Conservation (phyloP, 2,113 vertebrate species). For the Anthoscopus minutus region DNA sequence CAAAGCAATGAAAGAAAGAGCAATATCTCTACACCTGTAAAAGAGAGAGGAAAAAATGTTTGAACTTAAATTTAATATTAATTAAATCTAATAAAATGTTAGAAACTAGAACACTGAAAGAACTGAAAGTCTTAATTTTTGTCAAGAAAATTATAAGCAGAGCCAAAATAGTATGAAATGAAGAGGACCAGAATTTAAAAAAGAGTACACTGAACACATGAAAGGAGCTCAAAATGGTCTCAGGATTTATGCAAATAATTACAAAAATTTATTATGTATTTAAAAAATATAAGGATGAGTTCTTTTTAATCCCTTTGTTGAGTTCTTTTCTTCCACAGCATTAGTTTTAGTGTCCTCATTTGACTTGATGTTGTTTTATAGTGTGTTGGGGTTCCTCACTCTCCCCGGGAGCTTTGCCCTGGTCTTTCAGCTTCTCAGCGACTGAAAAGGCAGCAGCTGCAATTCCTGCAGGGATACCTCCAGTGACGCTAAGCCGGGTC, state of each 20-base stretch:
- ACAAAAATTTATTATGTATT: not conserved
- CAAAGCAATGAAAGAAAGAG: not conserved
- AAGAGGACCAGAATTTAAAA: not conserved
- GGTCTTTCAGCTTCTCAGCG: too few species aligned
- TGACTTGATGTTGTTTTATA: not conserved
- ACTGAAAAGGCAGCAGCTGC: too few species aligned
- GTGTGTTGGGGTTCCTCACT: too few species aligned
- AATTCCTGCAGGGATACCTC: too few species aligned
- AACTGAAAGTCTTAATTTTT: not conserved
- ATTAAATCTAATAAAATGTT: not conserved
- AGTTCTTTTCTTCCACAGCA: not conserved
- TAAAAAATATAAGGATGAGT: not conserved
- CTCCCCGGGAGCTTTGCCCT: too few species aligned
- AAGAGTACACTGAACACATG: not conserved
- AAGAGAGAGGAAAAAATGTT: not conserved
- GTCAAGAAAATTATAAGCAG: not conserved
- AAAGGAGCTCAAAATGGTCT: not conserved
- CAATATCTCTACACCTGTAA: not conserved
- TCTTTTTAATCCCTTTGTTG: not conserved
- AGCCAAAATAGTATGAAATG: not conserved
- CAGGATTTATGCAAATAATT: not conserved
- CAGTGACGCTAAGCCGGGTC: too few species aligned
- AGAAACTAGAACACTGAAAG: not conserved
- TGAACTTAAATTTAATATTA: not conserved
- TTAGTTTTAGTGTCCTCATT: not conserved